Percentiles rank a stretch among this genome's conserved stretches.
Conservation (phyloP, 37 sponge, comb jelly and placozoan species). For the Corticium candelabrum region DNA sequence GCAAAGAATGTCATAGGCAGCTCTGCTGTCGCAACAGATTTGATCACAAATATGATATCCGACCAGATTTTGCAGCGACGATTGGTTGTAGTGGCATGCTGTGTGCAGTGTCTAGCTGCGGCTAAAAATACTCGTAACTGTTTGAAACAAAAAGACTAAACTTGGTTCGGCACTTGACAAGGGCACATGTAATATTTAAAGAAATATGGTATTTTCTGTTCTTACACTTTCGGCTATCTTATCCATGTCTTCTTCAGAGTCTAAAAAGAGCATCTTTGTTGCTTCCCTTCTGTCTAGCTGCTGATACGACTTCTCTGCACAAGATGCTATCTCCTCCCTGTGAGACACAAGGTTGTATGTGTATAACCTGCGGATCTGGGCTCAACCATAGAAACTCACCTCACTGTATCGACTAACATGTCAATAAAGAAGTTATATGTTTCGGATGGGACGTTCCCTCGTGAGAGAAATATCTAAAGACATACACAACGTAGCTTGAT, state of each 20-base stretch:
- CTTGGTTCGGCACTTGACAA: too few relatives aligned
- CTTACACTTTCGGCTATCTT: neutral
- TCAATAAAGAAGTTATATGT: conserved; percentile 83
- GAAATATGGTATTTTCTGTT: neutral
- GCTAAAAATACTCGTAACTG: too few relatives aligned
- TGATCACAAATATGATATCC: too few relatives aligned
- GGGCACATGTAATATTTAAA: neutral
- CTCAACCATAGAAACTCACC: neutral
- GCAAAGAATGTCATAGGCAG: too few relatives aligned
- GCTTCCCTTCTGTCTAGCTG: conserved; percentile 41
- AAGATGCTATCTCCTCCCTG: conserved; percentile 82
- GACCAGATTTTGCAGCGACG: too few relatives aligned
- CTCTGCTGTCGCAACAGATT: too few relatives aligned
- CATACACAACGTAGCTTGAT: neutral
- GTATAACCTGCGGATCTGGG: neutral
- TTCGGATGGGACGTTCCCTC: conserved; percentile 81
- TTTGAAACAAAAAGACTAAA: too few relatives aligned
- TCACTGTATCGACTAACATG: conserved; percentile 72
- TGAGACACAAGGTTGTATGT: neutral
- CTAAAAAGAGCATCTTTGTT: conserved; percentile 45
- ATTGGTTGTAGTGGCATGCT: too few relatives aligned
- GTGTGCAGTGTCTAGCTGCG: too few relatives aligned
- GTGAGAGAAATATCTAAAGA: conserved; percentile 38
- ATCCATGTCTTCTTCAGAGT: conserved; percentile 12
- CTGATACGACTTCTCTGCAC: conserved; percentile 61